A percentile compares a stretch with the other conserved stretches of the same genome.
Evolutionary conservation across 2,113 vertebrate genomes (phyloP).

Genomic region (Syngnathus floridae): DNA sequence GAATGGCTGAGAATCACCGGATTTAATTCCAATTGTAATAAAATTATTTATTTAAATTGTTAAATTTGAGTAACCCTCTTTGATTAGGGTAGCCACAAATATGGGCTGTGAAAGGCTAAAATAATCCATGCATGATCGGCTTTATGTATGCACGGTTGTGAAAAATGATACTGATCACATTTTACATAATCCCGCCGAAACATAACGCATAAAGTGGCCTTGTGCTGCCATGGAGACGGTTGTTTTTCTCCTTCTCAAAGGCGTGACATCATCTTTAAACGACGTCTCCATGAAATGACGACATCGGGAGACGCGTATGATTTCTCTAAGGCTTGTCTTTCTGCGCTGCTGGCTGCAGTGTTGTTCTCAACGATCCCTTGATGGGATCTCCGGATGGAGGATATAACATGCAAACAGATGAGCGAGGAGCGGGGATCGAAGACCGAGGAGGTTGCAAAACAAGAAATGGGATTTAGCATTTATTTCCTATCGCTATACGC

Average conservation of each 20-base stretch:
- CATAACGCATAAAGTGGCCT: neutral
- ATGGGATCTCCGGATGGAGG: neutral
- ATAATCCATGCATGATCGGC: too few species aligned
- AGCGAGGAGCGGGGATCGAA: neutral
- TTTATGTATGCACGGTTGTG: too few species aligned
- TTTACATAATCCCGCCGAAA: neutral
- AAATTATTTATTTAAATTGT: too few species aligned
- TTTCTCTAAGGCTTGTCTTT: neutral
- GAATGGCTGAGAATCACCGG: too few species aligned
- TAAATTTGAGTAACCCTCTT: too few species aligned
- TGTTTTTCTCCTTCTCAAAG: neutral
- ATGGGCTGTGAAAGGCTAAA: too few species aligned
- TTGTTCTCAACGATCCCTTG: neutral
- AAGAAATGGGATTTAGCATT: neutral
- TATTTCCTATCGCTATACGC: neutral
- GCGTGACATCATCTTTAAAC: slow-evolving; percentile 1
- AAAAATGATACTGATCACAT: too few species aligned
- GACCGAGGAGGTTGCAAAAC: neutral
- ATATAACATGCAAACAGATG: neutral
- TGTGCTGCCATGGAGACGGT: neutral
- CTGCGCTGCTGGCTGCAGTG: neutral
- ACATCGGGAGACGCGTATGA: neutral
- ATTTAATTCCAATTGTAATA: too few species aligned
- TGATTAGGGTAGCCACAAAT: too few species aligned
- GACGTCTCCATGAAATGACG: neutral